Percentiles rank a stretch among this genome's conserved stretches.
These are phyloP conservation scores for Latheticus oryzae DNA, from an alignment of 2,888 invertebrate genomes.

Conservation along the genomic window DNA sequence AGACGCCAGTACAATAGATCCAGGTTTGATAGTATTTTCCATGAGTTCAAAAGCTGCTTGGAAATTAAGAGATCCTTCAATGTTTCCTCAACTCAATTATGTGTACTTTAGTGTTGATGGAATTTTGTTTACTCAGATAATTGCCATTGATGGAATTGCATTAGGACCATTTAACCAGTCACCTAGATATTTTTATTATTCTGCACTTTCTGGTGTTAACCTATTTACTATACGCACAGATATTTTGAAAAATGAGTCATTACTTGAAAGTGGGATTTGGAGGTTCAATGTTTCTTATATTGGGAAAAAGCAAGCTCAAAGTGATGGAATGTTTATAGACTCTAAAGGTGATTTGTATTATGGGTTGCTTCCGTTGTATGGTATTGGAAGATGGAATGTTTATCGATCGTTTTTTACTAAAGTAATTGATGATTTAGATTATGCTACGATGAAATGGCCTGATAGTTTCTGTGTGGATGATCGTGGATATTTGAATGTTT, in stretches of 20 bases:
- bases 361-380: conserved; percentile 75
- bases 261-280: conserved; percentile 56
- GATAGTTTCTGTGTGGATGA: conserved; percentile 77
- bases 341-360: conserved; percentile 74
- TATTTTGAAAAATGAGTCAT: conserved; percentile 70
- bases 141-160: conserved; percentile 79
- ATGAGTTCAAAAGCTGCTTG: too few species aligned
- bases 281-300: conserved; percentile 48
- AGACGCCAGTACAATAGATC: conserved; percentile 74
- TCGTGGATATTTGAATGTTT: conserved; percentile 72
- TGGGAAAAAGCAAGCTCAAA: conserved; percentile 72
- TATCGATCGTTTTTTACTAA: conserved; percentile 68
- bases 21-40: conserved; percentile 79
- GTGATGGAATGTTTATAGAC: conserved; percentile 77
- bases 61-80: conserved; percentile 77
- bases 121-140: conserved; percentile 68
- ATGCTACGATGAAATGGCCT: conserved; percentile 76
- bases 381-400: conserved; percentile 79
- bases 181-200: conserved; percentile 54
- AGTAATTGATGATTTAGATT: conserved; percentile 68
- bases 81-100: conserved; percentile 72
- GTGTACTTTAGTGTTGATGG: conserved; percentile 70
- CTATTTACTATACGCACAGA: conserved; percentile 74
- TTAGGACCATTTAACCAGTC: conserved; percentile 68
- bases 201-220: conserved; percentile 54